Evolutionary conservation across 2,888 invertebrate species (phyloP).

Genomic region (Gryllus longicercus): DNA sequence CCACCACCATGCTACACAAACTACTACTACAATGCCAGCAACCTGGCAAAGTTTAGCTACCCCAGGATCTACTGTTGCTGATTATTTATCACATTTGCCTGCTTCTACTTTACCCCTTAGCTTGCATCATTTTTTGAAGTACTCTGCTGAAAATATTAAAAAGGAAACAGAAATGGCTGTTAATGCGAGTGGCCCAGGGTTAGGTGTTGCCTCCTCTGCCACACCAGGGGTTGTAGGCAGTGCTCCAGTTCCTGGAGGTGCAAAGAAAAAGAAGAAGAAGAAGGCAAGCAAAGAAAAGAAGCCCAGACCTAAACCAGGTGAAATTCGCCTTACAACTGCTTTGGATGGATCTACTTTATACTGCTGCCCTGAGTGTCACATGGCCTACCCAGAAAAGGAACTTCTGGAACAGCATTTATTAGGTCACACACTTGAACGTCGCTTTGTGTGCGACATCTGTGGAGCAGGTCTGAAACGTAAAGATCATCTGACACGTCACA

Average conservation of each 20-base stretch:
- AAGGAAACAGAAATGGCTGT: conserved; percentile 60
- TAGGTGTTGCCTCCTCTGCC: conserved; percentile 41
- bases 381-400: conserved; percentile 84
- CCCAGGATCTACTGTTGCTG: conserved; percentile 77
- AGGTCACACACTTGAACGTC: conserved; percentile 79
- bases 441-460: conserved; percentile 85
- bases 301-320: conserved; percentile 78
- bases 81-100: conserved; percentile 76
- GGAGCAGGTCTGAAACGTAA: conserved; percentile 83
- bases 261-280: conserved; percentile 77
- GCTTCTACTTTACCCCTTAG: conserved; percentile 71
- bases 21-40: conserved; percentile 52
- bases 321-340: conserved; percentile 61
- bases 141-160: conserved; percentile 73
- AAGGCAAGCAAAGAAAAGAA: conserved; percentile 75
- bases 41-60: conserved; percentile 69
- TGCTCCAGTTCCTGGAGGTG: conserved; percentile 39
- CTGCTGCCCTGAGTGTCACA: conserved; percentile 85
- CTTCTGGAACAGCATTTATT: conserved; percentile 80
- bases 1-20: conserved; percentile 33
- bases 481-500: conserved; percentile 81
- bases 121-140: conserved; percentile 75
- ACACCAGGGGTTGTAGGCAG: conserved; percentile 47
- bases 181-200: conserved; percentile 29
- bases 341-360: conserved; percentile 79